Evolutionary conservation across 2,797 vertebrate genomes (phyloP), one percentile per base, ranked within the genome.

Genomic region (Sebastes steindachneri): DNA sequence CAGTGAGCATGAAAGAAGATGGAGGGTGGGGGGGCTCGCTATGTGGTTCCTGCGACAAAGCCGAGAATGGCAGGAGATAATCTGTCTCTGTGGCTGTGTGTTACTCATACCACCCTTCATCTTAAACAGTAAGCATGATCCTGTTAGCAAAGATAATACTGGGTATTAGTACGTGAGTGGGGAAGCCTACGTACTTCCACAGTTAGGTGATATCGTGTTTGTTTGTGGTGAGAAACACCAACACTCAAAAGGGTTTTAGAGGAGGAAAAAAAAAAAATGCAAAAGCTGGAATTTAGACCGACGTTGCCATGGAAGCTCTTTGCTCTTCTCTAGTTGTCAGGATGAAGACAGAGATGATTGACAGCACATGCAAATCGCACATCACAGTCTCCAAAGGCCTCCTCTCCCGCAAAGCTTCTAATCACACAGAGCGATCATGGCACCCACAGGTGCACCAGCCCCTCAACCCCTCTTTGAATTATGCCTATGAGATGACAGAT

Each of bases 331-430:
- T 26, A 53, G 54, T 73, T 90, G 91, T 92, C 83, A 80, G 82
- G 67, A 80, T 54, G 37, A 78, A 78, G 82, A 79, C 76, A 64
- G 55, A 37, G 53, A 87, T 93, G 94, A 95, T 86, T 94, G 94
- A 93, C 94, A 88, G 88, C 70, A 85, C 84, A 89, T 93, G 91
- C 81, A 91, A 93, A 93, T 93, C 80, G 19, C 79, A 86, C 87
- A 86, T 91, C 86, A 76, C 73, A 76, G 73, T 26, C 87, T 86
- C 82, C 83, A 71, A 88, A 84, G 78, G 58, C 78, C 77, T 84
- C 79, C 63, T 89, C 77, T 90, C 83, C 85, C 28, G 48, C 88
- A 78, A 81, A 59, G 53, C 81, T 59, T 84, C 87, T 89, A 93
- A 93, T 94, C 90, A 91, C 87, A 68, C 29, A 19, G 68, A 87